These are phyloP conservation scores for Coccyzus lansbergi DNA, from an alignment of 2,797 vertebrate genomes.

Conservation along the genomic window DNA sequence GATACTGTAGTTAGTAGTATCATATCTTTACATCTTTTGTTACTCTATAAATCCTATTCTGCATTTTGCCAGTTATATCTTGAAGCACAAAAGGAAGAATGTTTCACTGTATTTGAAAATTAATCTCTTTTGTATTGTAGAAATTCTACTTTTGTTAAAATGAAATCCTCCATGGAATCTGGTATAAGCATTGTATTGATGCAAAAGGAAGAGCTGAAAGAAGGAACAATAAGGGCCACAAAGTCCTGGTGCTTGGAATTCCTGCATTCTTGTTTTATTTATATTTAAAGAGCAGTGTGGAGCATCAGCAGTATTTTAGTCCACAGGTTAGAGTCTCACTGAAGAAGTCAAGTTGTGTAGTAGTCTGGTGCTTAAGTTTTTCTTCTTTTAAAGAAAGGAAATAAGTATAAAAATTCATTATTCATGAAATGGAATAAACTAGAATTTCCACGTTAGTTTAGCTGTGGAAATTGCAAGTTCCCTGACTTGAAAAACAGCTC, in stretches of 20 bases:
- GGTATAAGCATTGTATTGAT: accelerated
- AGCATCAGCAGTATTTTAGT: not conserved
- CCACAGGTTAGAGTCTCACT: not conserved
- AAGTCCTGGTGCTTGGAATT: not conserved
- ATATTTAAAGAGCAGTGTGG: not conserved
- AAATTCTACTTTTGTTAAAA: not conserved
- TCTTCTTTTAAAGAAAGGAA: not conserved
- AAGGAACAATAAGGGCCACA: accelerated
- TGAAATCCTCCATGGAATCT: not conserved
- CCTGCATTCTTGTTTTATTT: not conserved
- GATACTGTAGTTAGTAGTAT: not conserved
- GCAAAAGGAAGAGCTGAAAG: not conserved
- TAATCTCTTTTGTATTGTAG: not conserved
- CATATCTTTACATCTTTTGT: not conserved
- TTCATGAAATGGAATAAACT: not conserved
- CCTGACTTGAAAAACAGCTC: constrained; percentile 49
- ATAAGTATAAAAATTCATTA: not conserved
- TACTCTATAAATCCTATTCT: not conserved
- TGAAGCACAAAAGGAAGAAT: not conserved
- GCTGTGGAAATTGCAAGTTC: constrained; percentile 31
- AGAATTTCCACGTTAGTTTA: constrained; percentile 46
- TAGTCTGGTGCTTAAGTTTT: not conserved
- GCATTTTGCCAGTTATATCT: not conserved
- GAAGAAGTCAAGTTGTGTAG: not conserved
- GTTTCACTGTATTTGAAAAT: not conserved